These are phyloP conservation scores for Dipodomys merriami DNA, from an alignment of 2,113 vertebrate genomes.

Conservation along the genomic window DNA sequence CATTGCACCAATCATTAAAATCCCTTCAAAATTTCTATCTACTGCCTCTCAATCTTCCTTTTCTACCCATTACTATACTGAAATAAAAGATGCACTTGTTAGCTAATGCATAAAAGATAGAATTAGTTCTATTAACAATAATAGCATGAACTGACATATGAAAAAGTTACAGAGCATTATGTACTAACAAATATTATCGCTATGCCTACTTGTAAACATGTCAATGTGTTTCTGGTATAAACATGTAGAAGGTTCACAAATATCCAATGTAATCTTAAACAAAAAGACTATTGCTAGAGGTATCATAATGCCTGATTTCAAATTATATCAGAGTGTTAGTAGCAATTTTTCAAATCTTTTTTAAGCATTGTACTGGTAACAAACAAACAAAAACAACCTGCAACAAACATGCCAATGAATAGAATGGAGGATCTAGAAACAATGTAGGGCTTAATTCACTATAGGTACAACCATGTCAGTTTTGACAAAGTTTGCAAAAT, in stretches of 20 bases:
- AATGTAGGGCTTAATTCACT: too few relatives aligned
- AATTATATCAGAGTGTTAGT: too few relatives aligned
- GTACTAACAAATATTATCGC: neutral
- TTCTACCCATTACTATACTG: neutral
- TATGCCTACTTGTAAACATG: neutral
- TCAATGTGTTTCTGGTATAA: neutral
- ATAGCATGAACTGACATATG: neutral
- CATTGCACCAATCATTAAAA: neutral
- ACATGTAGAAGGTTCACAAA: neutral
- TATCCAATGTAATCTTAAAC: too few relatives aligned
- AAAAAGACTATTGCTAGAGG: too few relatives aligned
- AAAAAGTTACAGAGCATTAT: neutral
- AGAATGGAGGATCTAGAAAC: too few relatives aligned
- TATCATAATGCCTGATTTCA: too few relatives aligned
- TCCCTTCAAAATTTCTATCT: neutral
- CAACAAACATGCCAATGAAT: too few relatives aligned
- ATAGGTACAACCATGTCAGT: too few relatives aligned
- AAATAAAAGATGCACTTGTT: constrained; percentile 37
- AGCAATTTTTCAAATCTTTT: too few relatives aligned
- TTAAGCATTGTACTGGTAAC: too few relatives aligned
- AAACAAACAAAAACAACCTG: too few relatives aligned
- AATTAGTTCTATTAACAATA: constrained; percentile 59
- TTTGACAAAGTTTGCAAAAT: too few relatives aligned
- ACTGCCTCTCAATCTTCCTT: neutral
- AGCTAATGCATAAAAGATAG: neutral